Evolutionary conservation across 1,140 invertebrate species (phyloP).

Genomic region (Camponotus vicinus): DNA sequence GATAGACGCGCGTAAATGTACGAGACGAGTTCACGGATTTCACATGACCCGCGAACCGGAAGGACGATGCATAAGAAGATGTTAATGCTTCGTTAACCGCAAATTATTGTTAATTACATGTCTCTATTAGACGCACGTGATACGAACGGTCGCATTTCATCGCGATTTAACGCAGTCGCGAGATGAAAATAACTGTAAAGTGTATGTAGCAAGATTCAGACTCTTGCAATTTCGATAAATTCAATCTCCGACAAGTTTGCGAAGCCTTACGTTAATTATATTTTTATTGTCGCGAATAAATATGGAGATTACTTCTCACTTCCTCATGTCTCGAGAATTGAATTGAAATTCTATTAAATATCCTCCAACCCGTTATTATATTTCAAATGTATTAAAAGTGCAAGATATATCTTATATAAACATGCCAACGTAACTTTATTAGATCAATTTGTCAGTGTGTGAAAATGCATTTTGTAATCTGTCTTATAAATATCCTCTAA

Average conservation of each 20-base stretch:
- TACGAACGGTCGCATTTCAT: not conserved
- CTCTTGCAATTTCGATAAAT: not conserved
- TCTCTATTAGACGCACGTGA: slow-evolving; percentile 23
- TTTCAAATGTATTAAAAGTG: not conserved
- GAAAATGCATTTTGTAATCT: not conserved
- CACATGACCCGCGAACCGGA: slow-evolving; percentile 51
- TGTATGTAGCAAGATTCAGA: not conserved
- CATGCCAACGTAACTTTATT: not conserved
- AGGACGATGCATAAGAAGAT: slow-evolving; percentile 22
- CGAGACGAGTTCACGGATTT: slow-evolving; percentile 52
- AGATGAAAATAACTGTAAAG: not conserved
- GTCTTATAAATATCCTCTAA: no score
- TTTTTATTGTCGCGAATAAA: not conserved
- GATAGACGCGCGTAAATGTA: slow-evolving; percentile 32
- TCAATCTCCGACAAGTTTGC: not conserved
- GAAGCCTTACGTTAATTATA: not conserved
- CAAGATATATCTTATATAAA: not conserved
- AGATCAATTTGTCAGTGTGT: not conserved
- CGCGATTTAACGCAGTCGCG: not conserved
- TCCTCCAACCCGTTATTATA: not conserved
- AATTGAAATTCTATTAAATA: not conserved
- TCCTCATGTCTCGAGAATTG: not conserved
- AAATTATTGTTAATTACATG: slow-evolving; percentile 32
- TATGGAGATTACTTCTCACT: not conserved
- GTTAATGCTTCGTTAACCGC: slow-evolving; percentile 51